A percentile compares a stretch with the other conserved stretches of the same genome.
Conservation (phyloP, 2,797 vertebrate genomes). For the Danio aesculapii region DNA sequence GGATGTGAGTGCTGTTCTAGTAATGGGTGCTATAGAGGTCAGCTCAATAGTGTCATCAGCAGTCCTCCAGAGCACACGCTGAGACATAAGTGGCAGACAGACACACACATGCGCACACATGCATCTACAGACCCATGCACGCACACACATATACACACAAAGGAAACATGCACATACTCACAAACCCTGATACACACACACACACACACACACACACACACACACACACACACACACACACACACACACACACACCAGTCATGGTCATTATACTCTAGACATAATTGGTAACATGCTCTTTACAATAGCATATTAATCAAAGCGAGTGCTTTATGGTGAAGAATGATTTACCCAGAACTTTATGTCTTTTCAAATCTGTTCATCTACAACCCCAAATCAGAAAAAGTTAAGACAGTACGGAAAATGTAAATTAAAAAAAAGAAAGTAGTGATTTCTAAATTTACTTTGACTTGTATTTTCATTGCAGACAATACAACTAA, state of each 20-base stretch:
- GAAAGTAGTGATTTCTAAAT: too few species aligned
- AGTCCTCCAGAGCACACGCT: constrained; percentile 9
- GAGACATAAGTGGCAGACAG: constrained; percentile 1
- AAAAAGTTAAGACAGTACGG: too few species aligned
- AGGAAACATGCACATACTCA: not conserved
- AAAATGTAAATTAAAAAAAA: too few species aligned
- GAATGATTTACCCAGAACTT: not conserved
- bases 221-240: not conserved
- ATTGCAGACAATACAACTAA: too few species aligned
- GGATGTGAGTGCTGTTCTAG: constrained; percentile 17
- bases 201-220: not conserved
- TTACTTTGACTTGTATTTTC: too few species aligned
- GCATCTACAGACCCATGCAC: not conserved
- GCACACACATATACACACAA: not conserved
- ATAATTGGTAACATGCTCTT: not conserved
- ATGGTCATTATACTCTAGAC: not conserved
- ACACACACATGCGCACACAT: not conserved
- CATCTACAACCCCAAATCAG: too few species aligned
- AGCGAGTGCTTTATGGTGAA: not conserved
- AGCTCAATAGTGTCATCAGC: constrained; percentile 17
- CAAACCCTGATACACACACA: too few species aligned
- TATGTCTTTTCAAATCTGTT: too few species aligned
- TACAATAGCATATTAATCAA: not conserved
- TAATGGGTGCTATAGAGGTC: constrained; percentile 10
- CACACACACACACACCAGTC: too few species aligned